Base-by-base conservation (phyloP, 1,140 invertebrate genomes). In the Drosophila tani region DNA sequence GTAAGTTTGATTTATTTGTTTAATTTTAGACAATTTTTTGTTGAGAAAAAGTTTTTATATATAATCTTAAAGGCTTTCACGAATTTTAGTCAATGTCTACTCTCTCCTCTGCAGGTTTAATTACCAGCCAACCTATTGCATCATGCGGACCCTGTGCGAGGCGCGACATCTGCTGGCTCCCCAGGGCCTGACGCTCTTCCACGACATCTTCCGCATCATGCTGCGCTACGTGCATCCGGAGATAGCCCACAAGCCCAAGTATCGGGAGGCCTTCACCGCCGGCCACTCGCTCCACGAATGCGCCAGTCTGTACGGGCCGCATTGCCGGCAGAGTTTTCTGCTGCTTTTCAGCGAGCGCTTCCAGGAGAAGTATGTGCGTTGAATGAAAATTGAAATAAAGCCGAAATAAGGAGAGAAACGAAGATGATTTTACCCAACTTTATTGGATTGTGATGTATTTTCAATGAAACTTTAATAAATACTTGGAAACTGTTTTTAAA, bases 71-170 rank as follows among this genome's bases (percentile, higher is more conserved):
- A 49, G 15, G 15, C 8, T 24, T 15, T 24, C 7, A 7, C 8
- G 21, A 49, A 15, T 15, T 24, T 17, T 17, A 47, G 11, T 47
- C 11, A 3, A 2, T 47, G 2, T 21, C 3, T 29, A n/a, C 24
- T 21, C 41, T 47, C 14, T 35, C 14, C 19, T 50, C 8, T 62
- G 94, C 47, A 94, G 94, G 67, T 95, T 95, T 56, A 86, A 75
- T 65, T 90, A 96, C 21, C 94, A 96, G 38, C 95, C 96, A 12
- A 94, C 93, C 24, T 93, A 94, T 21, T 97, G 96, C 91, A 91
- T 96, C 38, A 92, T 96, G 66, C 94, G 95, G 68, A 94, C 94
- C 21, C 94, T 96, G 57, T 96, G 96, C 79, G 96, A 97, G 83
- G 94, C 95, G 9, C 94, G 94, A 70, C 92, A 92, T 50, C 91